Conservation (phyloP, 2,888 invertebrate species). For the Nymphalis c-album region DNA sequence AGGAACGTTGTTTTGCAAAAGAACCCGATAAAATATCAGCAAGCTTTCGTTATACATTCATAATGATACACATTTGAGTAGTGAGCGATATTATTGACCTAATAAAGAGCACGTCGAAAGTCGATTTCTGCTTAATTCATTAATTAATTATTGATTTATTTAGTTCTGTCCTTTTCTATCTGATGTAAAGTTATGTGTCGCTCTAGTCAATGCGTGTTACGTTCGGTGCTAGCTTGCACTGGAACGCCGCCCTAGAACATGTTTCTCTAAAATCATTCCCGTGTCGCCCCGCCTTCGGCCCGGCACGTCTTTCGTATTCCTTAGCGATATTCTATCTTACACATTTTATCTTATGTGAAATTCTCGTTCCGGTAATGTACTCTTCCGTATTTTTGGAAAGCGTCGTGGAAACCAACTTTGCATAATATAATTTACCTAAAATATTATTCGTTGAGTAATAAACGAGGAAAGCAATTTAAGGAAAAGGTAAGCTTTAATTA, state of each 20-base stretch:
- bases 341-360: slow-evolving; percentile 25
- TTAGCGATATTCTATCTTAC: slow-evolving; percentile 19
- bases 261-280: slow-evolving; percentile 23
- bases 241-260: background rate
- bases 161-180: too few species aligned
- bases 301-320: slow-evolving; percentile 12
- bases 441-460: background rate
- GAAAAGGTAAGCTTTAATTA: background rate
- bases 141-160: too few species aligned
- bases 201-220: background rate
- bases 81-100: too few species aligned
- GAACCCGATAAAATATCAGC: too few species aligned
- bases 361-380: slow-evolving; percentile 26
- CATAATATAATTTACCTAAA: slow-evolving; percentile 12
- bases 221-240: background rate
- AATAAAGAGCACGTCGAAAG: too few species aligned
- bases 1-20: too few species aligned
- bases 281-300: slow-evolving; percentile 14
- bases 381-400: slow-evolving; percentile 26
- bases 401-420: slow-evolving; percentile 8
- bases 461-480: background rate
- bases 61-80: too few species aligned
- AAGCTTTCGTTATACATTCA: too few species aligned
- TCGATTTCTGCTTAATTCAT: too few species aligned
- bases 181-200: too few species aligned